A percentile compares a stretch with the other conserved stretches of the same genome.
These are phyloP conservation scores for Nephila pilipes DNA, from an alignment of 1,140 invertebrate genomes.

Conservation along the genomic window DNA sequence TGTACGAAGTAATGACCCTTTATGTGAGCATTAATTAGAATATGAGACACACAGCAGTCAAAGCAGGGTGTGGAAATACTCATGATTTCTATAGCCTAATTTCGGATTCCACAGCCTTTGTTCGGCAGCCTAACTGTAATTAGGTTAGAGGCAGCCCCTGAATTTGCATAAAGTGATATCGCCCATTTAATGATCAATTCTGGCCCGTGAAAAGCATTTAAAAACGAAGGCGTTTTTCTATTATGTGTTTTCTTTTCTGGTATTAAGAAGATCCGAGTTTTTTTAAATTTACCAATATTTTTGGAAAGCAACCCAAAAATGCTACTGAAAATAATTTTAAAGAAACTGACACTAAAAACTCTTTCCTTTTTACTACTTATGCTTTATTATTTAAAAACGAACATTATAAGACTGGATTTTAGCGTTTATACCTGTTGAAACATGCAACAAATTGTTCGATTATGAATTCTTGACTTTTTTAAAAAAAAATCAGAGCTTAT, in stretches of 20 bases:
- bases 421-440: too few relatives aligned
- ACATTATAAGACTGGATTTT: too few relatives aligned
- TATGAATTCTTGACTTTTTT: too few relatives aligned
- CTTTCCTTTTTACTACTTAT: too few relatives aligned
- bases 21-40: constrained; percentile 41
- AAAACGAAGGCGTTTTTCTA: neutral
- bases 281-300: too few relatives aligned
- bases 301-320: too few relatives aligned
- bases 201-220: neutral
- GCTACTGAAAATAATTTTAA: too few relatives aligned
- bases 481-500: too few relatives aligned
- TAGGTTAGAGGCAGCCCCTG: constrained; percentile 43
- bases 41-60: neutral
- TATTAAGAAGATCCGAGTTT: too few relatives aligned
- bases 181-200: constrained; percentile 40
- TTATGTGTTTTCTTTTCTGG: neutral
- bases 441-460: too few relatives aligned
- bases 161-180: constrained; percentile 59
- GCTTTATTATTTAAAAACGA: too few relatives aligned
- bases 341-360: too few relatives aligned
- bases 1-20: constrained; percentile 43
- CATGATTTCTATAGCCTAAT: constrained; percentile 39
- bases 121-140: constrained; percentile 20
- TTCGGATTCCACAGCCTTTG: constrained; percentile 30
- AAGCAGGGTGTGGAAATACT: constrained; percentile 35